Conservation (phyloP, 2,888 invertebrate genomes). For the Nemurella pictetii region DNA sequence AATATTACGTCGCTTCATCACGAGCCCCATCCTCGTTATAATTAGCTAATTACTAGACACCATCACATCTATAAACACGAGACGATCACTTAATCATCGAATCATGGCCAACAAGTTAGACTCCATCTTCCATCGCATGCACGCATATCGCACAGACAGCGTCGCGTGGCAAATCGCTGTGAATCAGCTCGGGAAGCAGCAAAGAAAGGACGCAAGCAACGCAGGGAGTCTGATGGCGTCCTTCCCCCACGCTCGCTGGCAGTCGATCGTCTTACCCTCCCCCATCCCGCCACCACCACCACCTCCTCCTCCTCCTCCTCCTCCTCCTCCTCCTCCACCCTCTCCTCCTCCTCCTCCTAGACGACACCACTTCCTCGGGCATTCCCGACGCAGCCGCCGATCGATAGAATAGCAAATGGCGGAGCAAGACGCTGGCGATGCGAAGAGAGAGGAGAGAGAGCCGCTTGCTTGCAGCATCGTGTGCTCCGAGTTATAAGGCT, state of each 20-base stretch:
- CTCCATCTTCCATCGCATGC: neutral
- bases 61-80: neutral
- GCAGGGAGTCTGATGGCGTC: neutral
- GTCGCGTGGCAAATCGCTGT: neutral
- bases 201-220: neutral
- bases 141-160: too few relatives aligned
- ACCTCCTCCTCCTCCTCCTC: conserved; percentile 35
- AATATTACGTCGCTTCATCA: neutral
- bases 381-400: conserved; percentile 6
- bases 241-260: conserved; percentile 38
- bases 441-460: neutral
- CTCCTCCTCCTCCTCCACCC: conserved; percentile 40
- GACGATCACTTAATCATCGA: neutral
- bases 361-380: neutral
- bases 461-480: too few relatives aligned
- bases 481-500: neutral
- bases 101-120: neutral
- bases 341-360: conserved; percentile 22
- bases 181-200: neutral
- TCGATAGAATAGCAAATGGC: conserved; percentile 12
- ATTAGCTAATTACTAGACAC: neutral
- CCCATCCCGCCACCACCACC: conserved; percentile 35
- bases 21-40: neutral
- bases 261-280: conserved; percentile 42
- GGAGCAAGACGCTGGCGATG: neutral